phyloP scores from a whole-genome alignment of 2,888 invertebrate species.

The Mythimna impura region DNA sequence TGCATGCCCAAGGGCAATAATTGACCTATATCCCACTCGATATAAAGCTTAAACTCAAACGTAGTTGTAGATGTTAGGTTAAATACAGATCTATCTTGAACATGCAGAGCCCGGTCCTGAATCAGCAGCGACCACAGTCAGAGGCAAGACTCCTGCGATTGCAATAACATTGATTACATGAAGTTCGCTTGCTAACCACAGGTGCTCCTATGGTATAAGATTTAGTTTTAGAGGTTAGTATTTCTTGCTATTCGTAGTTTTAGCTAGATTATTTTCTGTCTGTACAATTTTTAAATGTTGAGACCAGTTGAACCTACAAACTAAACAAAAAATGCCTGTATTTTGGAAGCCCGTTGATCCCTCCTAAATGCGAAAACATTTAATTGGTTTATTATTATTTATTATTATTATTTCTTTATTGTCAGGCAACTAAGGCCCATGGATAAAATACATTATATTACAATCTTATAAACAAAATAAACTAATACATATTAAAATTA shows the following conservation, averaged over 20 bases:
- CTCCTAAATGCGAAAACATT: no score
- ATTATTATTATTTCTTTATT: no score
- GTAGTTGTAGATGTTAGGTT: slow-evolving; percentile 11
- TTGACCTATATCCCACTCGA: neutral
- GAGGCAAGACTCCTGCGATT: slow-evolving; percentile 44
- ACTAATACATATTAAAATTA: no score
- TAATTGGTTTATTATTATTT: no score
- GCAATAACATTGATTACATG: slow-evolving; percentile 63
- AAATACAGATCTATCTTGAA: slow-evolving; percentile 27
- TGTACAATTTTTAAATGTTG: neutral
- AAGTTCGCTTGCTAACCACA: slow-evolving; percentile 44
- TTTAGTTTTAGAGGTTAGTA: slow-evolving; percentile 36
- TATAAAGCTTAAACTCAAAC: neutral
- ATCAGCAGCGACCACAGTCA: slow-evolving; percentile 44
- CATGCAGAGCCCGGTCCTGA: slow-evolving; percentile 29
- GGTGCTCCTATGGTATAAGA: slow-evolving; percentile 51
- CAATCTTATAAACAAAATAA: no score
- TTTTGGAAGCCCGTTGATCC: no score
- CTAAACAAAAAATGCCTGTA: no score
- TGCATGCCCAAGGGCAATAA: neutral
- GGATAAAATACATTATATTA: no score
- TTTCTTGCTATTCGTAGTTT: slow-evolving; percentile 26
- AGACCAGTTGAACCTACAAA: no score
- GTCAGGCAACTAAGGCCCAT: no score
- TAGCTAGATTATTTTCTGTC: neutral